phyloP scores from a whole-genome alignment of 2,888 invertebrate species.

The Cinara cedri region DNA sequence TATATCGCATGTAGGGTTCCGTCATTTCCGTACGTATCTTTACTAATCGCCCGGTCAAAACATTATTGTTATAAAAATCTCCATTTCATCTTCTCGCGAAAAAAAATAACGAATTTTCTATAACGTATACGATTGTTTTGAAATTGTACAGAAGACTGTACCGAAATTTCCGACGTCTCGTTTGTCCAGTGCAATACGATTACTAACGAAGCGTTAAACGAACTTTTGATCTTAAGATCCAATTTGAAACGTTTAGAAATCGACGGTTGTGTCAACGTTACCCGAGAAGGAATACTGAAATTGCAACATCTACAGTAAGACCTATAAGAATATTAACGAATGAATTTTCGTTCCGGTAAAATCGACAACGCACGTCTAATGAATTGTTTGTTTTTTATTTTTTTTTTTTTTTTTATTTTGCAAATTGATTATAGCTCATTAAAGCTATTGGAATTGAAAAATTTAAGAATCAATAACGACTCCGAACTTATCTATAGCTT shows the following conservation, averaged over 20 bases:
- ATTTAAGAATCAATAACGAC: background rate
- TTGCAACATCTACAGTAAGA: conserved; percentile 63
- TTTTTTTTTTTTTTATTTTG: no score
- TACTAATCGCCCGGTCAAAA: no score
- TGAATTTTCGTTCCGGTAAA: background rate
- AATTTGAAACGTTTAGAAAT: conserved; percentile 74
- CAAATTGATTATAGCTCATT: conserved; percentile 28
- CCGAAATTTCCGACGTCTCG: conserved; percentile 22
- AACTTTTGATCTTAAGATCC: conserved; percentile 68
- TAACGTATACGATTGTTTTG: background rate
- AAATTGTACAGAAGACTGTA: conserved; percentile 65
- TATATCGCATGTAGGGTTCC: conserved; percentile 75
- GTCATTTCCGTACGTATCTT: conserved; percentile 68
- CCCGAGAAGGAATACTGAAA: conserved; percentile 71
- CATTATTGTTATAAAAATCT: background rate
- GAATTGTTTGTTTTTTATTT: background rate
- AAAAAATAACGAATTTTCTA: no score
- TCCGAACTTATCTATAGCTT: background rate
- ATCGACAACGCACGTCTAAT: background rate
- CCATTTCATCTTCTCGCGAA: background rate
- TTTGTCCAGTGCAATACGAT: conserved; percentile 62
- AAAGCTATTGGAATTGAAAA: conserved; percentile 31
- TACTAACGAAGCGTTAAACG: conserved; percentile 73
- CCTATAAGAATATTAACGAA: background rate
- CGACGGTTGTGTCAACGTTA: conserved; percentile 75